Conservation (phyloP, 2,113 vertebrate species). For the Ovis aries region DNA sequence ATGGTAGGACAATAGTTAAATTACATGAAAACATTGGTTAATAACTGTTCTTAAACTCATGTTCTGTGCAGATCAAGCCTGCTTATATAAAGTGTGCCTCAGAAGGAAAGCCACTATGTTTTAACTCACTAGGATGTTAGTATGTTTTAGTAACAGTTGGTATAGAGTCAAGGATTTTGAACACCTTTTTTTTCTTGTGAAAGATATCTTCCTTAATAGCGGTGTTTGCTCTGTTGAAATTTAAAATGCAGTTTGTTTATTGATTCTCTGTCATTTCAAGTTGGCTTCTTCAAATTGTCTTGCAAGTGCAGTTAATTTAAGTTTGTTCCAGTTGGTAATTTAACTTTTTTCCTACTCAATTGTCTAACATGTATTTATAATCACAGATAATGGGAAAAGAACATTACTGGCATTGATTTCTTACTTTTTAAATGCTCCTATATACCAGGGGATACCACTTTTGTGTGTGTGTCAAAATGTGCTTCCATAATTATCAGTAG, state of each 20-base stretch:
- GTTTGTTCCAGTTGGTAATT: background rate
- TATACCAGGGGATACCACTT: background rate
- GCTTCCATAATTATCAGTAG: background rate
- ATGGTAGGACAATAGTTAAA: background rate
- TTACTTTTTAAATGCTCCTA: background rate
- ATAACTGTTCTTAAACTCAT: background rate
- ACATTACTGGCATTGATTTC: background rate
- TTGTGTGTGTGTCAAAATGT: background rate
- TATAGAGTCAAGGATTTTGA: background rate
- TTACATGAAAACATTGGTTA: background rate
- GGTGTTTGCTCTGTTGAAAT: background rate
- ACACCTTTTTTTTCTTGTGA: background rate
- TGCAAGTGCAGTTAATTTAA: background rate
- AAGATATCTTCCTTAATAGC: background rate
- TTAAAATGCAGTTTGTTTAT: slow-evolving; percentile 4
- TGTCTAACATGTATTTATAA: background rate
- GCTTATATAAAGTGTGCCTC: background rate
- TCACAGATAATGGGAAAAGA: background rate
- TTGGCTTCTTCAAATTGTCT: slow-evolving; percentile 36
- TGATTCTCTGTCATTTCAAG: background rate
- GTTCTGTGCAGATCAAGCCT: background rate
- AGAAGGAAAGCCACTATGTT: background rate
- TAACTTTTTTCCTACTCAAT: background rate
- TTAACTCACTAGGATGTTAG: background rate
- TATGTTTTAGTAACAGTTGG: background rate